These are phyloP conservation scores for Tapirus indicus DNA, from an alignment of 2,797 vertebrate species.

Conservation along the genomic window DNA sequence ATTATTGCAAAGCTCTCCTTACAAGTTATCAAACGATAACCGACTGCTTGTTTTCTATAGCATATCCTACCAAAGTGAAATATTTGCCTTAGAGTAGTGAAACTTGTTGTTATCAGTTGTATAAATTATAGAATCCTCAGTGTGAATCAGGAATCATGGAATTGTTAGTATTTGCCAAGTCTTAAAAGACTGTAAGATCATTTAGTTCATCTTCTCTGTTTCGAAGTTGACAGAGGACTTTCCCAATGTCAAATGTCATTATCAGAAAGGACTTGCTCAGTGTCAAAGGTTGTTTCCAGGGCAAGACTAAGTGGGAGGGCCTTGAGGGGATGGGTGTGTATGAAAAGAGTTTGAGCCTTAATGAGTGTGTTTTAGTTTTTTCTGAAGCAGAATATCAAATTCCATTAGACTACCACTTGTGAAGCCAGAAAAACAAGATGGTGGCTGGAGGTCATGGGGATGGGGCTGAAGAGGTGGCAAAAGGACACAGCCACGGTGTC, in stretches of 20 bases:
- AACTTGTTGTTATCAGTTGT: not conserved
- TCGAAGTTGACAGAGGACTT: not conserved
- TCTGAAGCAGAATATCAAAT: not conserved
- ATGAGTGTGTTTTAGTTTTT: not conserved
- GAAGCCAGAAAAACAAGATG: not conserved
- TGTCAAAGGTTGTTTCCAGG: not conserved
- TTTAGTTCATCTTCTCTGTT: not conserved
- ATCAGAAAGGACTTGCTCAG: not conserved
- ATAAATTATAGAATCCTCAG: not conserved
- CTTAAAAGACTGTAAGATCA: not conserved
- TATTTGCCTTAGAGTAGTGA: not conserved
- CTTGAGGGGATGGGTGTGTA: accelerated
- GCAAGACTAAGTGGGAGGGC: not conserved
- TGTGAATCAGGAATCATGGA: not conserved
- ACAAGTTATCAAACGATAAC: not conserved
- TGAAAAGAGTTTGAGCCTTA: not conserved
- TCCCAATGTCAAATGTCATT: not conserved
- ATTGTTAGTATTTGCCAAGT: not conserved
- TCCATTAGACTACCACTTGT: not conserved
- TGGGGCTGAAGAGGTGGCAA: not conserved
- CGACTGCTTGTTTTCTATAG: not conserved
- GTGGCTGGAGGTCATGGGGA: accelerated
- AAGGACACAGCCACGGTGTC: not conserved
- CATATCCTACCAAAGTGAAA: not conserved
- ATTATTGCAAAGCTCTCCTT: not conserved